These are phyloP conservation scores for Sturmia bella DNA, from an alignment of 2,888 invertebrate genomes.

Conservation along the genomic window DNA sequence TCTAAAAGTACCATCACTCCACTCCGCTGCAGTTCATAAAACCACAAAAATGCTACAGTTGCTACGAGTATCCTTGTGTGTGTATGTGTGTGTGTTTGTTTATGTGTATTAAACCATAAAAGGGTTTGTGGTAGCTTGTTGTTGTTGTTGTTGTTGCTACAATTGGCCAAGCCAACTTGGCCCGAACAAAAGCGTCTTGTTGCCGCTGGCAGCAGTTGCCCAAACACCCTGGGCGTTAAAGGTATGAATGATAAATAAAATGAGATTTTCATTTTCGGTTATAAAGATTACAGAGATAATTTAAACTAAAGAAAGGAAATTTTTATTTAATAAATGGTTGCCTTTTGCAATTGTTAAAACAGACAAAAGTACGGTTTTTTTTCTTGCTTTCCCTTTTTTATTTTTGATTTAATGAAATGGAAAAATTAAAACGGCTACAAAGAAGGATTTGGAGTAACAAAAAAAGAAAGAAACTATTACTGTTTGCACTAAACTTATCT, in stretches of 20 bases:
- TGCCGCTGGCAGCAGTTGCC: constrained; percentile 23
- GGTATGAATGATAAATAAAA: constrained; percentile 68
- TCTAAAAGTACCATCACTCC: background rate
- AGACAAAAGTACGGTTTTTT: constrained; percentile 36
- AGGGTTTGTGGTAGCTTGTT: constrained; percentile 64
- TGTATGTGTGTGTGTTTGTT: background rate
- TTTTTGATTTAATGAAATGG: constrained; percentile 61
- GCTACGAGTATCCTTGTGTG: background rate
- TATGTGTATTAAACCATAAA: constrained; percentile 60
- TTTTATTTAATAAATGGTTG: constrained; percentile 60
- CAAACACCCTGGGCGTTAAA: constrained; percentile 61
- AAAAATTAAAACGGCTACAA: constrained; percentile 56
- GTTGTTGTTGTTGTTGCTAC: constrained; percentile 8
- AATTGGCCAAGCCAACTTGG: constrained; percentile 47
- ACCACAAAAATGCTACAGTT: constrained; percentile 37
- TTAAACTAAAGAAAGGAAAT: constrained; percentile 41
- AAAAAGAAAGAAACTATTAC: constrained; percentile 47
- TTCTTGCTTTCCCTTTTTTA: background rate
- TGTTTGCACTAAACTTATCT: constrained; percentile 20
- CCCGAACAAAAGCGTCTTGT: constrained; percentile 23
- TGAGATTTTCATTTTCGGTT: constrained; percentile 65
- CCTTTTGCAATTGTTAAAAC: constrained; percentile 33
- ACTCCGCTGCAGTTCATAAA: background rate
- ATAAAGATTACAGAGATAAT: constrained; percentile 66
- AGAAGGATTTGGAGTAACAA: constrained; percentile 39